Conservation (phyloP, 2,797 vertebrate genomes). For the Parauchenoglanis ngamensis region DNA sequence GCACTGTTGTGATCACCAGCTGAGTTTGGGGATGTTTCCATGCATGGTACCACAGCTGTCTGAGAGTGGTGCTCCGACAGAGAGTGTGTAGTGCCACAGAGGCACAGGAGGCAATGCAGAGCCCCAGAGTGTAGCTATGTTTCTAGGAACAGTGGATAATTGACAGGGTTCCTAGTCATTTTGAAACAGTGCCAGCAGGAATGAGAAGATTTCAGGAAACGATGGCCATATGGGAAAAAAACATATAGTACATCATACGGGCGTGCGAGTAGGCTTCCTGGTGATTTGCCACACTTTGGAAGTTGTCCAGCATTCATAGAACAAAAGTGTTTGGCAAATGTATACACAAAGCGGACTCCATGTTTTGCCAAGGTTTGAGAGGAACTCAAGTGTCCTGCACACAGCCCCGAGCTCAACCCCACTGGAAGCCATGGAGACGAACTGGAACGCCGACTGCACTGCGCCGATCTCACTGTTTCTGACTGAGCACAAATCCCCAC, state of each 20-base stretch:
- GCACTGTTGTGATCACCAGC: not conserved
- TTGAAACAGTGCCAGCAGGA: not conserved
- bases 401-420: not conserved
- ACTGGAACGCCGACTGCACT: not conserved
- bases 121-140: not conserved
- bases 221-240: not conserved
- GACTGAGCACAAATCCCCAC: not conserved
- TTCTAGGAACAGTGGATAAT: not conserved
- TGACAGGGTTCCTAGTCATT: not conserved
- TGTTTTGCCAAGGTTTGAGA: not conserved
- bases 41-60: not conserved
- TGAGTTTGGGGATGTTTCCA: not conserved
- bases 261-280: not conserved
- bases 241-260: not conserved
- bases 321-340: not conserved
- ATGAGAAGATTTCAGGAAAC: not conserved
- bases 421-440: not conserved
- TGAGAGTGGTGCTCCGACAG: not conserved
- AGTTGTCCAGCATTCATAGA: not conserved
- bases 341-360: not conserved
- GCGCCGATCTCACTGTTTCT: not conserved
- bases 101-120: not conserved
- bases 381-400: not conserved
- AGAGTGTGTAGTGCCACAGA: not conserved
- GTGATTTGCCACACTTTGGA: not conserved